phyloP scores from a whole-genome alignment of 2,888 invertebrate species.

The Globia sparganii region DNA sequence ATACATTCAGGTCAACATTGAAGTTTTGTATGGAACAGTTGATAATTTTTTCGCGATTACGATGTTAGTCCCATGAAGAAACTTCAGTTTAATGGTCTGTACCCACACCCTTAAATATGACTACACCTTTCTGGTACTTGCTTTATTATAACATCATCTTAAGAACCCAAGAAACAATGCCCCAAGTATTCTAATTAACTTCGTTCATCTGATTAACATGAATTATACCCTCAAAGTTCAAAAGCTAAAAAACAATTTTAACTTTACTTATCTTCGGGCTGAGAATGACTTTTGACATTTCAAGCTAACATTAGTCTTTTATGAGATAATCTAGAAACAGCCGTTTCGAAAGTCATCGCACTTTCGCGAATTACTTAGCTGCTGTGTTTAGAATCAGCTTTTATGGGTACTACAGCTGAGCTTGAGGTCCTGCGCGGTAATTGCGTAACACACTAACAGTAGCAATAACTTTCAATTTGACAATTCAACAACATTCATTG shows the following conservation, averaged over 20 bases:
- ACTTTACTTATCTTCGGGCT: slow-evolving; percentile 27
- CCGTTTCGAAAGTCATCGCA: slow-evolving; percentile 46
- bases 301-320: slow-evolving; percentile 28
- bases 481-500: not conserved
- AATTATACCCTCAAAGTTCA: slow-evolving; percentile 46
- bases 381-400: not conserved
- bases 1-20: no score
- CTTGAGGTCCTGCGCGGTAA: not conserved
- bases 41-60: no score
- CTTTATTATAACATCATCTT: not conserved
- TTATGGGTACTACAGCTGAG: not conserved
- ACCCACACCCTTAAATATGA: not conserved
- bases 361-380: slow-evolving; percentile 19
- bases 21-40: no score
- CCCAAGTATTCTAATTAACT: slow-evolving; percentile 43
- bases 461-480: not conserved
- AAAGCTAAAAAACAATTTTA: slow-evolving; percentile 36
- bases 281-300: slow-evolving; percentile 44
- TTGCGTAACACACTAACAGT: not conserved
- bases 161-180: slow-evolving; percentile 15
- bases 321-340: slow-evolving; percentile 23
- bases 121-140: not conserved
- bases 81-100: no score
- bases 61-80: no score
- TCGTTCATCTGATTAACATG: slow-evolving; percentile 46